Base-by-base conservation (phyloP, 2,888 invertebrate species). In the Xiphydria camelus region DNA sequence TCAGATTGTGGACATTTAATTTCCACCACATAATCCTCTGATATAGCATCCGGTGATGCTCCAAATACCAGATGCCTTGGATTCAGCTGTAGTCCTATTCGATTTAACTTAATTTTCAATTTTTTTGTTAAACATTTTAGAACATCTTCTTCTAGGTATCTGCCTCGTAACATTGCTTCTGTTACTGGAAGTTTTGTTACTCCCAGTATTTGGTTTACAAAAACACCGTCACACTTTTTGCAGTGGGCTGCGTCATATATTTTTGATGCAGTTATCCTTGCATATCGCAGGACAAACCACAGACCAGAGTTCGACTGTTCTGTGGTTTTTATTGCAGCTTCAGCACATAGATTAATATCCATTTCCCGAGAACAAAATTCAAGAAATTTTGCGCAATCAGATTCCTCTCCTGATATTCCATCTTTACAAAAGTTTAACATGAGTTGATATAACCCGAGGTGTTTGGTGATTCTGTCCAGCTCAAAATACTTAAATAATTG, bases 21-120 rank as follows among this genome's bases (percentile, higher is more conserved):
- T 61, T 64, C 64, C 4, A 63, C 36, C 1, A 60, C 45, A 44
- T 33, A 48, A 20, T 61, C 53, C 10, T 52, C 45, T 7, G 48
- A 42, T 6, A 59, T 33, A 2, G 35, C 61, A 61, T 67, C 61
- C 3, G 60, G 60, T 18, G 59, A 61, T 12, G 56, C 56, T 19
- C 47, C 59, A n/a, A 57, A 39, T 15, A 50, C 31, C 19, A 50
- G 51, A 31, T 34, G 39, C 14, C 25, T 6, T 14, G 53, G 48
- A 23, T 33, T 10, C 15, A 47, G 29, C 12, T 20, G n/a, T 9
- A 48, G 20, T 6, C 45, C 42, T 7, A 15, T 3, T 20, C n/a
- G 19, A 10, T 38, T 33, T 4, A 2, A 32, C 25, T 25, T 22
- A 15, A 17, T n/a, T n/a, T n/a, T n/a, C n/a, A n/a, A n/a, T n/a